A percentile compares a stretch with the other conserved stretches of the same genome.
Conservation (phyloP, 2,113 vertebrate species). For the Tympanuchus pallidicinctus region DNA sequence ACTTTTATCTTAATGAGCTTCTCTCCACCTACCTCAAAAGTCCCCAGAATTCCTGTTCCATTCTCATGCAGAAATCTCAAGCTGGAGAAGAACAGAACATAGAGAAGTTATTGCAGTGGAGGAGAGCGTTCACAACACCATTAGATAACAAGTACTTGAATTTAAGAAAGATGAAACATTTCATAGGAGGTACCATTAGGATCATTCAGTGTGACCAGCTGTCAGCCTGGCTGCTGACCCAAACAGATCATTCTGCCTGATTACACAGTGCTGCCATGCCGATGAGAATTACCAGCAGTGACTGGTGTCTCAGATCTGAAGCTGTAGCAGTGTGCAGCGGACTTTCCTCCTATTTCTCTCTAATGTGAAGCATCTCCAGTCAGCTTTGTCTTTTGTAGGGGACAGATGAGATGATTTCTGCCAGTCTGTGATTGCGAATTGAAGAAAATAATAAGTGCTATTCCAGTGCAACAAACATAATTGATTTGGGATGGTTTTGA, state of each 20-base stretch:
- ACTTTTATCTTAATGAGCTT: background rate
- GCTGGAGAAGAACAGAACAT: background rate
- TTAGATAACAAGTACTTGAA: background rate
- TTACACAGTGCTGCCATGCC: background rate
- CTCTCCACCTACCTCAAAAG: background rate
- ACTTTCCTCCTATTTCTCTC: rapidly evolving
- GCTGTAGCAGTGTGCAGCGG: background rate
- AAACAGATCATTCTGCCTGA: too few relatives aligned
- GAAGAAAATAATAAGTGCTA: background rate
- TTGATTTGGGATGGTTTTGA: background rate
- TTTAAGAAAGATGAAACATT: background rate
- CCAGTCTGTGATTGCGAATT: background rate
- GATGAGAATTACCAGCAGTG: background rate
- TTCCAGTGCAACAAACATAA: rapidly evolving
- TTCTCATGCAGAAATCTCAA: background rate
- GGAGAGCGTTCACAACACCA: background rate
- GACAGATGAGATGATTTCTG: background rate
- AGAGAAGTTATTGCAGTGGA: background rate
- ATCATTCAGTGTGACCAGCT: too few relatives aligned
- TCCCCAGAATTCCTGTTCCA: background rate
- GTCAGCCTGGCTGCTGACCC: too few relatives aligned
- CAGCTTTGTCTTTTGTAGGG: background rate
- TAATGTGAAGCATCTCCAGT: background rate
- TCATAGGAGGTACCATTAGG: background rate
- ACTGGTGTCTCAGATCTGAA: background rate